Percentiles rank a stretch among this genome's conserved stretches.
Conservation (phyloP, 2,888 invertebrate species). For the Zygothrica quintamaculata region DNA sequence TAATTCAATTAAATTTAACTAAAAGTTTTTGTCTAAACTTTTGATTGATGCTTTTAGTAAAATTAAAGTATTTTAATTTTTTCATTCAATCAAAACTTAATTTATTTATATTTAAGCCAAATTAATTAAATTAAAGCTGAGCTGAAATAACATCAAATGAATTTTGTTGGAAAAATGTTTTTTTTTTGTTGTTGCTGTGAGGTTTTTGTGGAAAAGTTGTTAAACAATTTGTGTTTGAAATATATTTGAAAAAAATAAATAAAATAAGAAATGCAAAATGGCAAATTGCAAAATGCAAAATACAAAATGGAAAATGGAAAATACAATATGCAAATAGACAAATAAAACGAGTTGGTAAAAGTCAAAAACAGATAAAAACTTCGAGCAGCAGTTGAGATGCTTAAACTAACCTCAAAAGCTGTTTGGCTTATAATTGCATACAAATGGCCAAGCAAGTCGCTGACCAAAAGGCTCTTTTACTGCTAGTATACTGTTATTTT, state of each 20-base stretch:
- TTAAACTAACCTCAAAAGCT: conserved; percentile 45
- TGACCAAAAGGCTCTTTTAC: conserved; percentile 17
- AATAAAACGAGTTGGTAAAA: conserved; percentile 10
- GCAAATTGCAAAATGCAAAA: neutral
- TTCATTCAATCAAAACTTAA: too few relatives aligned
- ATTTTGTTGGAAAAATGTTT: too few relatives aligned
- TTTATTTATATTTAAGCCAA: too few relatives aligned
- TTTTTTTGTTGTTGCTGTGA: neutral
- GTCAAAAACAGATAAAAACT: conserved; percentile 1
- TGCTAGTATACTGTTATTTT: neutral
- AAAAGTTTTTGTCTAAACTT: too few relatives aligned
- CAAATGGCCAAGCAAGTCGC: conserved; percentile 43
- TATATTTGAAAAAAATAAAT: neutral
- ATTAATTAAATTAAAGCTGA: too few relatives aligned
- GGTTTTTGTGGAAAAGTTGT: neutral
- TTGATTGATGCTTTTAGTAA: too few relatives aligned
- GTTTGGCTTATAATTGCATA: conserved; percentile 61
- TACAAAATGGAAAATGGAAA: conserved; percentile 1
- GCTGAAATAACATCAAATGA: too few relatives aligned
- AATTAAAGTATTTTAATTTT: too few relatives aligned
- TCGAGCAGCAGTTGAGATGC: conserved; percentile 32
- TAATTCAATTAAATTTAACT: too few relatives aligned
- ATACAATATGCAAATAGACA: neutral
- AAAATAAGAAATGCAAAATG: too few relatives aligned
- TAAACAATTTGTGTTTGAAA: conserved; percentile 1